Evolutionary conservation across 2,888 invertebrate species (phyloP).

Genomic region (Holacanthella duospinosa): DNA sequence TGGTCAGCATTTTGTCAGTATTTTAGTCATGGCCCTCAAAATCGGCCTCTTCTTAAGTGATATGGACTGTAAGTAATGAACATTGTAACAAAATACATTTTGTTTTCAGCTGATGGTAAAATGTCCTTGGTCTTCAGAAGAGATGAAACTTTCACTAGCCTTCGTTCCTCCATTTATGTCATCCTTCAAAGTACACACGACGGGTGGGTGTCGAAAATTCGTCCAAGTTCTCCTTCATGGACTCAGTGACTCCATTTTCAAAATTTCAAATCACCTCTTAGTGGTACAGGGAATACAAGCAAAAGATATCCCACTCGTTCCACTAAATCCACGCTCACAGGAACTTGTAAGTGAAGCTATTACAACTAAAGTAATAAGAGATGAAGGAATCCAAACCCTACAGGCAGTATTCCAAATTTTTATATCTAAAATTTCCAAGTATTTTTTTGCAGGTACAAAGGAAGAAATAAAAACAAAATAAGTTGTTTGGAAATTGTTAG

Average conservation of each 20-base stretch:
- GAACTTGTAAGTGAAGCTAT: no score
- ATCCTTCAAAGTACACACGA: conserved; percentile 70
- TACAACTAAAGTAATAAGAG: conserved; percentile 12
- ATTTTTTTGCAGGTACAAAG: neutral
- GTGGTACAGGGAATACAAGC: conserved; percentile 29
- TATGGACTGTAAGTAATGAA: neutral
- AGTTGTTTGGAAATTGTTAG: neutral
- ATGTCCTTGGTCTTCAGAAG: conserved; percentile 67
- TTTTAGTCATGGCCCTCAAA: no score
- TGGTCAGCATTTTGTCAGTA: no score
- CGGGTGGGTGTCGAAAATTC: conserved; percentile 66
- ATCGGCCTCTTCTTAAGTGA: neutral
- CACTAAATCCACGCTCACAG: conserved; percentile 55
- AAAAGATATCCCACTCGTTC: conserved; percentile 44
- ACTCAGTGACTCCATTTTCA: conserved; percentile 23
- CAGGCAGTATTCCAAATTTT: no score
- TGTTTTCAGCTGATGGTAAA: conserved; percentile 53
- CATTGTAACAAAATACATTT: neutral
- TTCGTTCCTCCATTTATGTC: conserved; percentile 75
- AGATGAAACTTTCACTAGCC: conserved; percentile 61
- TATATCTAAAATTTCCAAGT: conserved; percentile 14
- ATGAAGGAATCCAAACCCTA: no score
- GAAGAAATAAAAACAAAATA: no score
- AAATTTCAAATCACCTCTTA: conserved; percentile 30
- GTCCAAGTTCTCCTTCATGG: conserved; percentile 58